Conservation (phyloP, 1,140 invertebrate genomes). For the Elymnias hypermnestra region DNA sequence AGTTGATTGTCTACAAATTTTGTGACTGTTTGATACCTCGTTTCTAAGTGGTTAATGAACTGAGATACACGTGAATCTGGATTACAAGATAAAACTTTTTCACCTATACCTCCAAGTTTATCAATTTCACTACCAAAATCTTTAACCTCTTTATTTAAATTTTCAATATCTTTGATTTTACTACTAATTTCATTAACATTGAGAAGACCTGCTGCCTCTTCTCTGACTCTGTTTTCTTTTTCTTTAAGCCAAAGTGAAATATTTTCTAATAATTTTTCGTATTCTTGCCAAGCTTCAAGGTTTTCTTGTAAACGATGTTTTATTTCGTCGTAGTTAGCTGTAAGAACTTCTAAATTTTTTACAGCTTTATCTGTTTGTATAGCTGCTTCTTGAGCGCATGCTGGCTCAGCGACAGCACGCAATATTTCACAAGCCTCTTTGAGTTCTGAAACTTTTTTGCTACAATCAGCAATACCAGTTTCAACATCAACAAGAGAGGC, state of each 20-base stretch:
- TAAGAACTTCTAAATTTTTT: conserved; percentile 82
- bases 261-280: conserved; percentile 86
- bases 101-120: conserved; percentile 80
- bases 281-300: conserved; percentile 87
- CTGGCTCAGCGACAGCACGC: conserved; percentile 81
- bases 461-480: conserved; percentile 82
- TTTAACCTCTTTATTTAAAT: conserved; percentile 79
- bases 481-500: conserved; percentile 87
- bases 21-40: conserved; percentile 84
- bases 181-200: conserved; percentile 82
- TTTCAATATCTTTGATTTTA: conserved; percentile 83
- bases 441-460: conserved; percentile 79
- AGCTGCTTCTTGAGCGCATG: conserved; percentile 79
- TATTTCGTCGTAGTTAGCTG: conserved; percentile 81
- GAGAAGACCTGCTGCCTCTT: conserved; percentile 83
- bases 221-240: conserved; percentile 86
- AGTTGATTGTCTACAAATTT: conserved; percentile 84
- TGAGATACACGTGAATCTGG: conserved; percentile 89
- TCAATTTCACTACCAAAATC: conserved; percentile 81
- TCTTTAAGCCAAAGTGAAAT: conserved; percentile 91
- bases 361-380: conserved; percentile 80
- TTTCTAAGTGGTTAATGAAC: conserved; percentile 86
- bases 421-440: conserved; percentile 82
- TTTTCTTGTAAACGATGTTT: conserved; percentile 83
- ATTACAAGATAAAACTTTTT: conserved; percentile 84